Percentiles rank a stretch among this genome's conserved stretches.
Conservation (phyloP, 2,888 invertebrate species). For the Eilema depressum region DNA sequence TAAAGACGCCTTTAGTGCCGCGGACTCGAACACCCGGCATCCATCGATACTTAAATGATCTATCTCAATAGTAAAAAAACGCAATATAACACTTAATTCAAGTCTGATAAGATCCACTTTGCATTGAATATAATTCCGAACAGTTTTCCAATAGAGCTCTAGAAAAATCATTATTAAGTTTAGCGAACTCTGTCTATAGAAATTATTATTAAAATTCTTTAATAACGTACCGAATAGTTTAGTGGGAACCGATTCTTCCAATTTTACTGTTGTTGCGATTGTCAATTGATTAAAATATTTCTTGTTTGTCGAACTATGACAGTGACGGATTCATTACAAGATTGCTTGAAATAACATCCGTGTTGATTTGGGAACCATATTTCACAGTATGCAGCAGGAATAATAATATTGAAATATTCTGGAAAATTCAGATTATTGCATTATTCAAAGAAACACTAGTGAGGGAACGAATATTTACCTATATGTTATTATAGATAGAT, state of each 20-base stretch:
- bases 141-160: conserved; percentile 57
- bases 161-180: conserved; percentile 64
- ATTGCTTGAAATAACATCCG: conserved; percentile 21
- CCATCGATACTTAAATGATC: conserved; percentile 57
- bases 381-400: not conserved
- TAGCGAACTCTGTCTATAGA: conserved; percentile 52
- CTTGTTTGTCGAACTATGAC: conserved; percentile 34
- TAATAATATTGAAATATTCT: not conserved
- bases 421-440: not conserved
- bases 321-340: conserved; percentile 31
- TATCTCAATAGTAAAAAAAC: conserved; percentile 48
- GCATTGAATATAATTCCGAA: not conserved
- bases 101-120: conserved; percentile 42
- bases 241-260: conserved; percentile 48
- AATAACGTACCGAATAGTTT: conserved; percentile 48
- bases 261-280: conserved; percentile 34
- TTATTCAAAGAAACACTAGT: not conserved
- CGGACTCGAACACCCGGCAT: conserved; percentile 66
- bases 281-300: conserved; percentile 41
- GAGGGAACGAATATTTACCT: not conserved
- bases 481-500: not conserved
- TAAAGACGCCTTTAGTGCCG: conserved; percentile 78
- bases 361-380: conserved; percentile 13
- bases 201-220: conserved; percentile 55
- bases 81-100: conserved; percentile 42